A percentile compares a stretch with the other conserved stretches of the same genome.
Evolutionary conservation across 1,140 invertebrate genomes (phyloP).

Genomic region (Potamilus streckersoni): DNA sequence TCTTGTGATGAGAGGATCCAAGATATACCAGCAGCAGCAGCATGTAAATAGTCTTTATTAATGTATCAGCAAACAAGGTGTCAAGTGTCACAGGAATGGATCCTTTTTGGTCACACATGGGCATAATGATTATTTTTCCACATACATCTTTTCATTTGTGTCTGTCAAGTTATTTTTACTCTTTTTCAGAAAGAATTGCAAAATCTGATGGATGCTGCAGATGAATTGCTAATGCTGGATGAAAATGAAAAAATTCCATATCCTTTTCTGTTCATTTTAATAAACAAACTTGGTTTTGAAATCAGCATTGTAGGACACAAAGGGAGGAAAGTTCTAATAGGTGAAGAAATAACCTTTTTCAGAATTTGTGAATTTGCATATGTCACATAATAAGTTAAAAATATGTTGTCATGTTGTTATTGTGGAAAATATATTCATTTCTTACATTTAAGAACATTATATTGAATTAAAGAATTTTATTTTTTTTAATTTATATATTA

Average conservation of each 20-base stretch:
- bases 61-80: not conserved
- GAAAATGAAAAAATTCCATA: slow-evolving; percentile 74
- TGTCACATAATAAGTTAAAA: too few species aligned
- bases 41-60: not conserved
- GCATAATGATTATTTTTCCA: not conserved
- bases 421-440: too few species aligned
- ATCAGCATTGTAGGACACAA: not conserved
- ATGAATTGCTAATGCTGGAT: slow-evolving; percentile 85
- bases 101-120: not conserved
- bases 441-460: too few species aligned
- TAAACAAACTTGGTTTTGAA: too few species aligned
- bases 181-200: slow-evolving; percentile 82
- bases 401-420: too few species aligned
- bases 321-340: not conserved
- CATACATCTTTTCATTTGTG: not conserved
- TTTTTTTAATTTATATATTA: too few species aligned
- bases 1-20: too few species aligned
- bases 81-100: not conserved
- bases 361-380: too few species aligned
- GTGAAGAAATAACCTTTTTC: not conserved
- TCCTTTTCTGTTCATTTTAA: slow-evolving; percentile 40
- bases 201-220: slow-evolving; percentile 91
- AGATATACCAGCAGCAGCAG: too few species aligned
- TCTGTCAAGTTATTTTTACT: slow-evolving; percentile 11
- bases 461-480: too few species aligned